Percentiles rank a stretch among this genome's conserved stretches.
These are phyloP conservation scores for Drosophila grimshawi DNA, from an alignment of 1,140 invertebrate genomes.

Conservation along the genomic window DNA sequence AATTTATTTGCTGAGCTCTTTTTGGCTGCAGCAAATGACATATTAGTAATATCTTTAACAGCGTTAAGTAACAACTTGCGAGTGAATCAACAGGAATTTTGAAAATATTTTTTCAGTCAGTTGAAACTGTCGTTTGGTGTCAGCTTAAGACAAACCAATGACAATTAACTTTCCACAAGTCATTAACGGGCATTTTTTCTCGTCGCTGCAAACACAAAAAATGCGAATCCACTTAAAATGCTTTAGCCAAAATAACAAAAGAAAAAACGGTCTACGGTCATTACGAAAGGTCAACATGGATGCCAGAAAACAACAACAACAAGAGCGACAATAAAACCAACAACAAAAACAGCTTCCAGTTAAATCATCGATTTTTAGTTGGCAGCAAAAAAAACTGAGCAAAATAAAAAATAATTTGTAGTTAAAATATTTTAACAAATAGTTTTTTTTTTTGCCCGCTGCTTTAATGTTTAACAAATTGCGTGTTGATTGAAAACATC, in stretches of 20 bases:
- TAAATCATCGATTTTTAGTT: constrained; percentile 54
- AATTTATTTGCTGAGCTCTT: no score
- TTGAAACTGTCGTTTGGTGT: no score
- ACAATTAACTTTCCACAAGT: constrained; percentile 46
- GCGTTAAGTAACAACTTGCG: no score
- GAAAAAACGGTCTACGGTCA: constrained; percentile 15
- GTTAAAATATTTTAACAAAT: constrained; percentile 38
- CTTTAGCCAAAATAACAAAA: constrained; percentile 17
- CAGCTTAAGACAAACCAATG: neutral
- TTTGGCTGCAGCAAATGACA: no score
- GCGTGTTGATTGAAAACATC: constrained; percentile 59
- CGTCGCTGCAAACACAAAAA: neutral
- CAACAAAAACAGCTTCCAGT: constrained; percentile 26
- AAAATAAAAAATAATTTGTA: constrained; percentile 1
- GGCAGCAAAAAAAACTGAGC: constrained; percentile 26
- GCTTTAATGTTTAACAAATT: constrained; percentile 59
- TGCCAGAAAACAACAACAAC: constrained; percentile 20
- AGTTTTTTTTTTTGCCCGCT: neutral
- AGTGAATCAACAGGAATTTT: no score
- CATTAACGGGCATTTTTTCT: constrained; percentile 38
- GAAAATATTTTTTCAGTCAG: no score
- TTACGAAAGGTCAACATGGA: constrained; percentile 38
- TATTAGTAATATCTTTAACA: no score
- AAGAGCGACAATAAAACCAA: neutral
- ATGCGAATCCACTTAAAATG: constrained; percentile 38